Evolutionary conservation across 2,113 vertebrate genomes (phyloP).

Genomic region (Channa maculata): DNA sequence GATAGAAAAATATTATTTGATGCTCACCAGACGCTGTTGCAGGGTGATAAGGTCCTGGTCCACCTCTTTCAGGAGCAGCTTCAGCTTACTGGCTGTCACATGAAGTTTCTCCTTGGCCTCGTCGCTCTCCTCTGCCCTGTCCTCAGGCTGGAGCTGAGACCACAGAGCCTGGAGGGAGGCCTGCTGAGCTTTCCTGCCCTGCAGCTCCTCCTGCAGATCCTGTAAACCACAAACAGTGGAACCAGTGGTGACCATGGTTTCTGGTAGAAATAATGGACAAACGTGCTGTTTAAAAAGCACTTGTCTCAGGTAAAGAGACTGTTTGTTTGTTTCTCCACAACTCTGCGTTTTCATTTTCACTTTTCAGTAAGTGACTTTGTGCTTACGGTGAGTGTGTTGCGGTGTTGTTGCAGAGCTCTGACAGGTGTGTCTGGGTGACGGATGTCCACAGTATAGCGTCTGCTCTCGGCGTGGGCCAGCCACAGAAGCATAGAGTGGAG

Average conservation of each 20-base stretch:
- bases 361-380: too few species aligned
- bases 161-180: slow-evolving; percentile 88
- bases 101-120: slow-evolving; percentile 91
- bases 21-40: slow-evolving; percentile 84
- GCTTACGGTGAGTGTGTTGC: slow-evolving; percentile 82
- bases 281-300: neutral
- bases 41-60: slow-evolving; percentile 82
- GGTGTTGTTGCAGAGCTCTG: slow-evolving; percentile 73
- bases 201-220: slow-evolving; percentile 88
- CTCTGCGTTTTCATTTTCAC: too few species aligned
- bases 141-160: slow-evolving; percentile 83
- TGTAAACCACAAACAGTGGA: slow-evolving; percentile 50
- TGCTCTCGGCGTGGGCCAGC: slow-evolving; percentile 87
- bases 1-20: too few species aligned
- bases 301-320: too few species aligned
- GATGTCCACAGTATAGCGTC: slow-evolving; percentile 78
- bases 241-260: neutral
- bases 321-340: too few species aligned
- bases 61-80: slow-evolving; percentile 85
- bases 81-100: slow-evolving; percentile 88
- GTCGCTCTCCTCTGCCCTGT: slow-evolving; percentile 74
- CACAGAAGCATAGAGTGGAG: slow-evolving; percentile 91
- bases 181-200: slow-evolving; percentile 80
- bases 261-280: neutral
- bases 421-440: slow-evolving; percentile 68